phyloP scores from a whole-genome alignment of 2,113 vertebrate genomes.

The Mesocricetus auratus region DNA sequence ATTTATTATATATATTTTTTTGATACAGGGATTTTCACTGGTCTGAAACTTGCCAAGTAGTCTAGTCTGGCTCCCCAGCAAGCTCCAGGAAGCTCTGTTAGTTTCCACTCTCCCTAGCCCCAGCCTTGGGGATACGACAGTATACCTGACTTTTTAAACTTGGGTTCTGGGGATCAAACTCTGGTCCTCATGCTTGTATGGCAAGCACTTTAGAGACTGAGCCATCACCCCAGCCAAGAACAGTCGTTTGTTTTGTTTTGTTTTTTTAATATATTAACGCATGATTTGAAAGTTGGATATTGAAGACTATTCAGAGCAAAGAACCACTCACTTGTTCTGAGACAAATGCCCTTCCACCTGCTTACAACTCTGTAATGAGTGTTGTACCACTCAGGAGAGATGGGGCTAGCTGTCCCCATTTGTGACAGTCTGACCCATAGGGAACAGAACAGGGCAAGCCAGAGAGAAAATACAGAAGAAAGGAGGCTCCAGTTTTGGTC shows the following conservation, averaged over 20 bases:
- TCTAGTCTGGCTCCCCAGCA: not conserved
- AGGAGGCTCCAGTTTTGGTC: not conserved
- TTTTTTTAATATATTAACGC: not conserved
- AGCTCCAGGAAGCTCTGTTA: not conserved
- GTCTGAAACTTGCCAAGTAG: not conserved
- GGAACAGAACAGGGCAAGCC: not conserved
- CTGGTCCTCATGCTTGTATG: too few species aligned
- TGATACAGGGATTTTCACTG: not conserved
- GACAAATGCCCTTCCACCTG: not conserved
- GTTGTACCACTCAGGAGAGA: not conserved
- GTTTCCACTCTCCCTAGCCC: not conserved
- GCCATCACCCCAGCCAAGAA: not conserved
- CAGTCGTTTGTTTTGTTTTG: too few species aligned
- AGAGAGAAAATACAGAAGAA: not conserved
- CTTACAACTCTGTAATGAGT: not conserved
- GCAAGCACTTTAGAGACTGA: not conserved
- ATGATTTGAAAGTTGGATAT: not conserved
- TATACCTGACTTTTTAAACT: not conserved
- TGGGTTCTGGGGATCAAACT: not conserved
- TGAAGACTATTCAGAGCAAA: not conserved
- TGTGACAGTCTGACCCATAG: not conserved
- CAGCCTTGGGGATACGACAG: too few species aligned
- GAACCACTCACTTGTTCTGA: not conserved
- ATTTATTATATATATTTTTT: not conserved
- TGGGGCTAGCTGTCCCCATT: not conserved